phyloP scores from a whole-genome alignment of 2,888 invertebrate genomes.

The Hirtodrosophila cameraria region DNA sequence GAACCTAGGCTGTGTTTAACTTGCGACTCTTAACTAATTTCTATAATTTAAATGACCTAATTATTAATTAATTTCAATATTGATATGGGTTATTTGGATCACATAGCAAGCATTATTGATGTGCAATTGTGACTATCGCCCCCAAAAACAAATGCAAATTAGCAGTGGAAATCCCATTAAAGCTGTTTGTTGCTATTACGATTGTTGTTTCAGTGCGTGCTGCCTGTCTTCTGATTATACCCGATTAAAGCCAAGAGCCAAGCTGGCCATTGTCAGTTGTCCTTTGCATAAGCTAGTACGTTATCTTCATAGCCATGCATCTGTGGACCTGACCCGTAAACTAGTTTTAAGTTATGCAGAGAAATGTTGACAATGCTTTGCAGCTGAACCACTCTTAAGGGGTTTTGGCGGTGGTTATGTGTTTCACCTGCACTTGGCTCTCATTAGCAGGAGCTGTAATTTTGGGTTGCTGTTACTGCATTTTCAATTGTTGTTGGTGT shows the following conservation, averaged over 20 bases:
- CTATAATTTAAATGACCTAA: too few species aligned
- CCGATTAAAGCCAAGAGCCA: slow-evolving; percentile 6
- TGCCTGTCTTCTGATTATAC: slow-evolving; percentile 6
- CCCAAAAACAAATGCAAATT: slow-evolving; percentile 16
- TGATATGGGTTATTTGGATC: too few species aligned
- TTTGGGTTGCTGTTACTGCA: slow-evolving; percentile 22
- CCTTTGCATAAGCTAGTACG: neutral
- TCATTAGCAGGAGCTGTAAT: slow-evolving; percentile 39
- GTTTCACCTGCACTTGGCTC: slow-evolving; percentile 18
- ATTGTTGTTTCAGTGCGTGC: neutral
- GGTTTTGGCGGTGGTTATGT: neutral
- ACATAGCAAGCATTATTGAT: too few species aligned
- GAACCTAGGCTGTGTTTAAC: too few species aligned
- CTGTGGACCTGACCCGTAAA: neutral
- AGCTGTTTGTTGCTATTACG: slow-evolving; percentile 1
- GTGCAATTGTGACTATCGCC: too few species aligned
- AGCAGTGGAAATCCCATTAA: slow-evolving; percentile 1
- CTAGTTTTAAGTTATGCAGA: slow-evolving; percentile 3
- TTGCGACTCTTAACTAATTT: too few species aligned
- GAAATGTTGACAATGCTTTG: slow-evolving; percentile 11
- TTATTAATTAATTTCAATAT: too few species aligned
- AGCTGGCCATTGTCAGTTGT: neutral
- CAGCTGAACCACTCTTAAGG: neutral
- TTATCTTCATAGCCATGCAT: slow-evolving; percentile 2
- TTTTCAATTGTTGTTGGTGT: slow-evolving; percentile 4